Evolutionary conservation across 1,140 invertebrate genomes (phyloP), one percentile per base, ranked within the genome.

Genomic region (Maconellicoccus hirsutus): DNA sequence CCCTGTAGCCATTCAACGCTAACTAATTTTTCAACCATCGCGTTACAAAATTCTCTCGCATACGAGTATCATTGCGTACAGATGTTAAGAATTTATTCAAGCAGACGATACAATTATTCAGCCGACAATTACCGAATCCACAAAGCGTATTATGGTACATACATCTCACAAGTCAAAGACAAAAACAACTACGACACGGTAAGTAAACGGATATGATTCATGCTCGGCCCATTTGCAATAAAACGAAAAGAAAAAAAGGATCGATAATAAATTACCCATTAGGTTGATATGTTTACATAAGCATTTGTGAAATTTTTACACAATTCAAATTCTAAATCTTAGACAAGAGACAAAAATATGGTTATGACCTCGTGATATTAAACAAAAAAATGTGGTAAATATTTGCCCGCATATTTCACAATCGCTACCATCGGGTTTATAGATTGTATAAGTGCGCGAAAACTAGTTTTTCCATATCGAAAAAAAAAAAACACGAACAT

Each of bases 351-450:
- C 42, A 52, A 19, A 52, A 52, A 52, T 52, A 52, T 52, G n/a
- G 42, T 16, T 52, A 52, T 16, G 42, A 52, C 42, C 42, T 52
- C 42, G 42, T 52, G 12, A 52, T 52, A 8, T 8, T 52, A 19
- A 52, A 52, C 3, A 33, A 33, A 12, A 33, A 52, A 52, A 8
- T 8, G 42, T 52, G 42, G 42, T 52, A 52, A 52, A 52, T 52
- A 52, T 52, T 52, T 52, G 42, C 42, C 42, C 42, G 42, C 42
- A 52, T 52, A 52, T 52, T 52, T 52, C 42, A 52, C 42, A 52
- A 52, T 16, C 16, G 42, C 42, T 52, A 19, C 42, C 42, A 52
- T 52, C 42, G 6, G n/a, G 42, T 52, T 52, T 52, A 12, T 33
- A 52, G n/a, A 8, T 19, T 52, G 42, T 52, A 52, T 16, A n/a